Percentiles rank a stretch among this genome's conserved stretches.
Conservation (phyloP, 2,888 invertebrate genomes). For the Thumatha senex region DNA sequence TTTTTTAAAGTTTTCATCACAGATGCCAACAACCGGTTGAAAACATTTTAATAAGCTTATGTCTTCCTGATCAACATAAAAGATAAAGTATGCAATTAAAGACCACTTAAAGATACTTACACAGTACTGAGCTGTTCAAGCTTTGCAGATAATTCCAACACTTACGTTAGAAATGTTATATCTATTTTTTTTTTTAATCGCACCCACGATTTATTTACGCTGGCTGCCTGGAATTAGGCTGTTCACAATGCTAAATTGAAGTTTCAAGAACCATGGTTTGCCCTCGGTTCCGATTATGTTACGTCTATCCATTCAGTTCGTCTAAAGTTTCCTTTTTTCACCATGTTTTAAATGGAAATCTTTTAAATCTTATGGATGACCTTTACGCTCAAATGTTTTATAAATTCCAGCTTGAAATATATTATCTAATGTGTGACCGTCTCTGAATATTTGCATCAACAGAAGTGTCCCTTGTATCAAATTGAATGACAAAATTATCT, state of each 20-base stretch:
- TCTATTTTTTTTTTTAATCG: conserved; percentile 2
- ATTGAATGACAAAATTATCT: too few relatives aligned
- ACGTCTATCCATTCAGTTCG: too few relatives aligned
- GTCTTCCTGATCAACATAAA: conserved; percentile 26
- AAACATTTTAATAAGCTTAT: conserved; percentile 27
- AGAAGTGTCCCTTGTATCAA: too few relatives aligned
- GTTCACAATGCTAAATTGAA: not conserved
- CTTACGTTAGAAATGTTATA: conserved; percentile 10
- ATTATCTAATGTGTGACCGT: too few relatives aligned
- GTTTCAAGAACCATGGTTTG: too few relatives aligned
- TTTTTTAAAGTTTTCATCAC: conserved; percentile 12
- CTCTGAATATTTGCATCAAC: too few relatives aligned
- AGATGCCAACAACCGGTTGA: conserved; percentile 16
- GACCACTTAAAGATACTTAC: conserved; percentile 25
- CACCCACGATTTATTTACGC: not conserved
- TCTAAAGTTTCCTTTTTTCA: too few relatives aligned
- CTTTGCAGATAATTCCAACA: conserved; percentile 14
- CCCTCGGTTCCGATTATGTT: too few relatives aligned
- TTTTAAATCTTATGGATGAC: too few relatives aligned
- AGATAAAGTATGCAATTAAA: conserved; percentile 30
- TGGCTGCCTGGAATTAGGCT: not conserved
- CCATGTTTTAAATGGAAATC: too few relatives aligned
- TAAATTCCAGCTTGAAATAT: too few relatives aligned
- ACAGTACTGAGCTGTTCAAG: conserved; percentile 18
- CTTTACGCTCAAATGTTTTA: too few relatives aligned